phyloP scores from a whole-genome alignment of 2,113 vertebrate genomes.

The Tetraodon nigroviridis region DNA sequence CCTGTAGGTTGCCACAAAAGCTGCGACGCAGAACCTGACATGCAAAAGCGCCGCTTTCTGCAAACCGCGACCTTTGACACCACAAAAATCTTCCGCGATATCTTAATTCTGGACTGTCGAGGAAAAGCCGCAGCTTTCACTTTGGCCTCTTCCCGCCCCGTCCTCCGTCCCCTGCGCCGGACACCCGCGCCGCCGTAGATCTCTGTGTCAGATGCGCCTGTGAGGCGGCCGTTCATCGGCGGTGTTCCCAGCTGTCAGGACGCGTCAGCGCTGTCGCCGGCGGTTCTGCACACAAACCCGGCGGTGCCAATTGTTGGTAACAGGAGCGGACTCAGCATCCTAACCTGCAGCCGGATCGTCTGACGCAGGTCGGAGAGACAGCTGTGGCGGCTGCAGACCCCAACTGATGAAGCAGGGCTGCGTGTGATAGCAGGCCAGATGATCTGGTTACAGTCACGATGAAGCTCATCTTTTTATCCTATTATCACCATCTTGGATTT shows the following conservation, averaged over 20 bases:
- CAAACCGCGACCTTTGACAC: not conserved
- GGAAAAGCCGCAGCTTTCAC: not conserved
- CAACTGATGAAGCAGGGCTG: slow-evolving; percentile 42
- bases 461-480: slow-evolving; percentile 24
- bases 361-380: slow-evolving; percentile 60
- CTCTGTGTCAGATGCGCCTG: slow-evolving; percentile 28
- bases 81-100: not conserved
- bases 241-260: slow-evolving; percentile 67
- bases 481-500: not conserved
- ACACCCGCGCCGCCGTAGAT: slow-evolving; percentile 3
- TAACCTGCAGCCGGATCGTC: slow-evolving; percentile 52
- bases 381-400: slow-evolving; percentile 47
- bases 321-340: slow-evolving; percentile 61
- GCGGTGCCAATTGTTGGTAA: slow-evolving; percentile 65
- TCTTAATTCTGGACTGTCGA: not conserved
- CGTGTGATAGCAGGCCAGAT: slow-evolving; percentile 26
- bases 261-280: slow-evolving; percentile 45
- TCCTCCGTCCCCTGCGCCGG: slow-evolving; percentile 8
- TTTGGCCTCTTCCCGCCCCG: not conserved
- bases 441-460: slow-evolving; percentile 44
- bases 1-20: slow-evolving; percentile 25
- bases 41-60: not conserved
- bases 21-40: slow-evolving; percentile 1
- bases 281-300: slow-evolving; percentile 40
- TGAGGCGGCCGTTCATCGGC: slow-evolving; percentile 19